A percentile compares a stretch with the other conserved stretches of the same genome.
These are phyloP conservation scores for Aphis craccivora DNA, from an alignment of 1,140 invertebrate genomes.

Conservation along the genomic window DNA sequence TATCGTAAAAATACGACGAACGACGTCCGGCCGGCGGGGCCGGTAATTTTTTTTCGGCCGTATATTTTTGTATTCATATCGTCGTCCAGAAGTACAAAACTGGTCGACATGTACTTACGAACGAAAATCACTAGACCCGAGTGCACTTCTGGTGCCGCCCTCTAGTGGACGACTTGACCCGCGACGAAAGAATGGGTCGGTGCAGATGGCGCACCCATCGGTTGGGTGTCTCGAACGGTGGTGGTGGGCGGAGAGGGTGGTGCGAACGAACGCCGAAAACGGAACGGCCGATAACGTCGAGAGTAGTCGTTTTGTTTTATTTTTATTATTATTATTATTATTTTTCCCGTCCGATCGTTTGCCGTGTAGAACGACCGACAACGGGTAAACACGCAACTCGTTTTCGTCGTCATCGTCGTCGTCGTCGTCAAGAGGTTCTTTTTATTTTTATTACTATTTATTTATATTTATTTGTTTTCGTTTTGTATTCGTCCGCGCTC, in stretches of 20 bases:
- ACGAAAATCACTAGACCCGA: too few species aligned
- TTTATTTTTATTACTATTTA: neutral
- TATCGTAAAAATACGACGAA: neutral
- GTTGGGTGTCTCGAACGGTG: accelerated
- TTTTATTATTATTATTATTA: neutral
- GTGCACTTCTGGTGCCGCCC: neutral
- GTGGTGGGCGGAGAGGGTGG: neutral
- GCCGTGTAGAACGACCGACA: neutral
- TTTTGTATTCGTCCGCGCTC: neutral
- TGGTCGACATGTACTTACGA: too few species aligned
- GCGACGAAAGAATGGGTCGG: neutral
- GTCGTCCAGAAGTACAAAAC: too few species aligned
- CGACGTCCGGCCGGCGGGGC: too few species aligned
- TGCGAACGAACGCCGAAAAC: neutral
- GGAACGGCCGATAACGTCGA: conserved; percentile 40
- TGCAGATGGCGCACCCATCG: conserved; percentile 24
- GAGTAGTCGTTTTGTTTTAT: neutral
- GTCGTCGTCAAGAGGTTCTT: neutral
- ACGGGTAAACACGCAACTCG: neutral
- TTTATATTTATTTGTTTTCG: conserved; percentile 12
- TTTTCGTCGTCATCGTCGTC: neutral
- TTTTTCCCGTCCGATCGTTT: neutral
- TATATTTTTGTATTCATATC: neutral
- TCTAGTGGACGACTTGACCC: neutral
- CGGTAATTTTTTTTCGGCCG: neutral